phyloP scores from a whole-genome alignment of 2,113 vertebrate genomes.

The Pachycephala philippinensis region DNA sequence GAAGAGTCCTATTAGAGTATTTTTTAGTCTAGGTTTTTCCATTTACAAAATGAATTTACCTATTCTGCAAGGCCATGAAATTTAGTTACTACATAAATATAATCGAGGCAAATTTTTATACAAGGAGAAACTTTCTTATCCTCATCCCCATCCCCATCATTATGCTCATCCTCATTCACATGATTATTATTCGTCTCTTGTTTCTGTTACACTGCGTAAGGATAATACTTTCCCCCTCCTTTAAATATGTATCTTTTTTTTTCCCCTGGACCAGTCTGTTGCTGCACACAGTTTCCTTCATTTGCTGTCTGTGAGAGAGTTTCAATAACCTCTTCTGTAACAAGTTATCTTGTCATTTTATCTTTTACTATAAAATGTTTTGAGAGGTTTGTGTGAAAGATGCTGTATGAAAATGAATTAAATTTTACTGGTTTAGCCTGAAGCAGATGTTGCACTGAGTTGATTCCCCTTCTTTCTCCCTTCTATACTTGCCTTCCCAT shows the following conservation, averaged over 20 bases:
- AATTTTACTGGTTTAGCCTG: slow-evolving; percentile 24
- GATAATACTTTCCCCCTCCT: neutral
- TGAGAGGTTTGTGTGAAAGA: slow-evolving; percentile 38
- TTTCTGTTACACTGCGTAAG: neutral
- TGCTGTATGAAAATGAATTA: slow-evolving; percentile 33
- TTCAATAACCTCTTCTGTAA: neutral
- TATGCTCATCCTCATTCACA: neutral
- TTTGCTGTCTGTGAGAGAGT: neutral
- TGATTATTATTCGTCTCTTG: neutral
- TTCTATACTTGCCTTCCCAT: neutral
- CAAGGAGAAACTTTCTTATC: neutral
- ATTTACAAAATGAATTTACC: neutral
- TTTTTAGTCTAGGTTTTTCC: neutral
- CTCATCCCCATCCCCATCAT: neutral
- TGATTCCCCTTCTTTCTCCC: neutral
- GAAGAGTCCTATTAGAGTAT: neutral
- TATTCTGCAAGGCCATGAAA: neutral
- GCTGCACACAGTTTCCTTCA: neutral
- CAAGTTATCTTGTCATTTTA: slow-evolving; percentile 15
- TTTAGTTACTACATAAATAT: neutral
- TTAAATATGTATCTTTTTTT: neutral
- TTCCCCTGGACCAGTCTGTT: neutral
- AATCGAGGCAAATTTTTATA: neutral
- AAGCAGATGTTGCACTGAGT: slow-evolving; percentile 18
- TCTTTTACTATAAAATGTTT: neutral